Conservation (phyloP, 92 coral and sea anemone species). For the Porites divaricata region DNA sequence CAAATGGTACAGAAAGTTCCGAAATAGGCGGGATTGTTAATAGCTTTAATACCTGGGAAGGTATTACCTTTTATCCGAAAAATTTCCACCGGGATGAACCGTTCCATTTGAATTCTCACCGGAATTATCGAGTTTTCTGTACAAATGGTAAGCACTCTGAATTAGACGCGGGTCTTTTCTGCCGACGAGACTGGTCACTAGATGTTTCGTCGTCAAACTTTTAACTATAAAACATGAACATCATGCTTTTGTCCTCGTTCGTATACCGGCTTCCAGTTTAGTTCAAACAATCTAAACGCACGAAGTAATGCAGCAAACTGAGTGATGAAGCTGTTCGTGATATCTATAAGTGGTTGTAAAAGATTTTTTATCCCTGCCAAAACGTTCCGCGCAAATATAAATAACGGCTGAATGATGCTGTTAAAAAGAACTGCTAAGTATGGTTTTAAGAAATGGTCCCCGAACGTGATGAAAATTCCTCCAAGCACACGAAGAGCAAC, state of each 20-base stretch:
- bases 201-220: too few species aligned
- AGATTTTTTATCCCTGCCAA: constrained; percentile 77
- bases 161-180: too few species aligned
- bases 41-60: too few species aligned
- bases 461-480: constrained; percentile 74
- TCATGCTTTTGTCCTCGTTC: constrained; percentile 36
- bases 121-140: too few species aligned
- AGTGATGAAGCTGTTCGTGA: constrained; percentile 62
- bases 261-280: constrained; percentile 85
- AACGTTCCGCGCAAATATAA: constrained; percentile 76
- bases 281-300: constrained; percentile 89
- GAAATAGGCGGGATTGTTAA: too few species aligned
- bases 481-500: constrained; percentile 68
- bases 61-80: too few species aligned
- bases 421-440: constrained; percentile 75
- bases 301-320: constrained; percentile 73
- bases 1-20: too few species aligned
- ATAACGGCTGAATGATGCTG: constrained; percentile 83
- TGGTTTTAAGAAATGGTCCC: constrained; percentile 90
- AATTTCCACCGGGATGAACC: too few species aligned
- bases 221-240: constrained; percentile 34
- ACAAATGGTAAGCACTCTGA: too few species aligned
- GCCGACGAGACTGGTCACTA: too few species aligned
- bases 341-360: constrained; percentile 77
- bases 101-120: too few species aligned